phyloP scores from a whole-genome alignment of 2,113 vertebrate species.

The Chiloscyllium plagiosum region DNA sequence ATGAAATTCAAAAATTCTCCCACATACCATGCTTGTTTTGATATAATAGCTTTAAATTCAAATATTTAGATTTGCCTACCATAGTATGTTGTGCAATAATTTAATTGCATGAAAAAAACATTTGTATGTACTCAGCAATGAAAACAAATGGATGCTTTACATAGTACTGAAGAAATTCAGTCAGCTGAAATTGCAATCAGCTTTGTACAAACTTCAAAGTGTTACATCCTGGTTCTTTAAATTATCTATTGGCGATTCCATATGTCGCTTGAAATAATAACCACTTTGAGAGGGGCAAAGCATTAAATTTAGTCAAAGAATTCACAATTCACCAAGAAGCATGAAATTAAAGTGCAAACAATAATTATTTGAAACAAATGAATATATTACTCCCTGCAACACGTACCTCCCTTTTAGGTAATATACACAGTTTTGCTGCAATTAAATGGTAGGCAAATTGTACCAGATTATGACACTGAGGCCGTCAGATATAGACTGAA shows the following conservation, averaged over 20 bases:
- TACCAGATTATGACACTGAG: not conserved
- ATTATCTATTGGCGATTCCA: not conserved
- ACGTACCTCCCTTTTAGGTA: not conserved
- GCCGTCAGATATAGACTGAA: not conserved
- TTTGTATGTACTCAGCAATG: not conserved
- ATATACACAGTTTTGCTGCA: not conserved
- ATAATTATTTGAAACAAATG: not conserved
- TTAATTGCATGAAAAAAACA: not conserved
- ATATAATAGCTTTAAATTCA: not conserved
- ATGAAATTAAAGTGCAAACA: not conserved
- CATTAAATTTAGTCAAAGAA: not conserved
- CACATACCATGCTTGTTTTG: not conserved
- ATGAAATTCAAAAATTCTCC: not conserved
- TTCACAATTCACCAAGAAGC: not conserved
- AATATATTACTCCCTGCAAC: not conserved
- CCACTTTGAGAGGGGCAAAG: too few relatives aligned
- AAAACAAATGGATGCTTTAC: slow-evolving; percentile 6
- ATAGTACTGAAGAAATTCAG: not conserved
- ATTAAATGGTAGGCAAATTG: not conserved
- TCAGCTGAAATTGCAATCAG: not conserved
- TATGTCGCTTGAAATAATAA: not conserved
- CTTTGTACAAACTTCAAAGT: not conserved
- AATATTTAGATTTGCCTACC: not conserved
- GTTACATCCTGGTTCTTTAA: not conserved
- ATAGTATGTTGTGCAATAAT: not conserved